Evolutionary conservation across 2,797 vertebrate species (phyloP).

Genomic region (Leucoraja ocellata): DNA sequence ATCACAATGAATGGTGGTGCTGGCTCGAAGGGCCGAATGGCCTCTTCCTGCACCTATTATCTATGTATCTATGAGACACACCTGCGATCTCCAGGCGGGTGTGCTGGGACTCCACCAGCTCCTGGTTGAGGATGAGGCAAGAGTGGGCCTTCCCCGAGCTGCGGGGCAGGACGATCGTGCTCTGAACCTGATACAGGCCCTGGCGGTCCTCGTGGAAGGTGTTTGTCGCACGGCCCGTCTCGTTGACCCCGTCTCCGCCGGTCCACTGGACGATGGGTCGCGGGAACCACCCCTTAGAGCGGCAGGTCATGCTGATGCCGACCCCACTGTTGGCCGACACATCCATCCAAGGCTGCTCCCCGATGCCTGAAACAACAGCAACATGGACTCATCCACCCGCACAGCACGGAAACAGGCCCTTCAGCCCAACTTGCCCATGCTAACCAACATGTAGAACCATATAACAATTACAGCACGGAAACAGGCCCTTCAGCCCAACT

Average conservation of each 20-base stretch:
- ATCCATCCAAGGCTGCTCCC: neutral
- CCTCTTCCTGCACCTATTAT: too few species aligned
- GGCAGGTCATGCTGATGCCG: neutral
- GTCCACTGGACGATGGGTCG: neutral
- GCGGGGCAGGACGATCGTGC: neutral
- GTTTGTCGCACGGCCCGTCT: neutral
- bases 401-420: too few species aligned
- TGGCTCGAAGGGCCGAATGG: too few species aligned
- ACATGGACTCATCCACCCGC: too few species aligned
- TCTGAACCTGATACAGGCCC: neutral
- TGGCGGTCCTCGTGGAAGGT: too few species aligned
- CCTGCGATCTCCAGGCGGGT: neutral
- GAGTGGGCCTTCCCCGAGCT: neutral
- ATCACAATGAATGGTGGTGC: too few species aligned
- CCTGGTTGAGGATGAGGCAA: neutral
- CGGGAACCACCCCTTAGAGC: neutral
- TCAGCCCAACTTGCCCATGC: too few species aligned
- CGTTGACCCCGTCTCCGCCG: neutral
- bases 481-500: too few species aligned
- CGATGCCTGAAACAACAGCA: neutral
- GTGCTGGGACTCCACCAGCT: neutral
- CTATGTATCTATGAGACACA: neutral
- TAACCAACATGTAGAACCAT: too few species aligned
- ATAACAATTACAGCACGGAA: too few species aligned
- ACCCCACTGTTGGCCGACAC: accelerated